A percentile compares a stretch with the other conserved stretches of the same genome.
phyloP scores from a whole-genome alignment of 35 echinoderm and acorn worm species.

The Heliocidaris tuberculata region DNA sequence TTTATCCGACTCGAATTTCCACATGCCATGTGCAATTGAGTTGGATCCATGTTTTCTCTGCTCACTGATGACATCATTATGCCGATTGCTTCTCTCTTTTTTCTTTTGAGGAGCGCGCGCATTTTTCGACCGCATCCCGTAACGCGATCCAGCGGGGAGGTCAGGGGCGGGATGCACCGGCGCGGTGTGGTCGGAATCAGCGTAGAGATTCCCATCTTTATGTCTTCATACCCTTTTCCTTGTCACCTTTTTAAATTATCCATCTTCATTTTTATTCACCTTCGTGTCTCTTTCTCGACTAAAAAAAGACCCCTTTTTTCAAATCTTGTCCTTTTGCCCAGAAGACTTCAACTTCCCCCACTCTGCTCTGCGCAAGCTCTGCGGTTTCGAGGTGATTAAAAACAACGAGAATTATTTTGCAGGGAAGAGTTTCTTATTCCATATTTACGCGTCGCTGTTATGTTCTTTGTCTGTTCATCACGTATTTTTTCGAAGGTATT shows the following conservation, averaged over 20 bases:
- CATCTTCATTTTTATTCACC: background rate
- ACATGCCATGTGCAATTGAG: conserved; percentile 23
- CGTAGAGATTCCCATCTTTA: background rate
- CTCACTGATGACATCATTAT: conserved; percentile 29
- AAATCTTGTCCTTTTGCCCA: background rate
- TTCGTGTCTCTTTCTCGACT: background rate
- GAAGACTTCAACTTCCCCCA: background rate
- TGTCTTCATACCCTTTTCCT: conserved; percentile 3
- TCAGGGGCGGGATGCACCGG: background rate
- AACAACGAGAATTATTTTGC: background rate
- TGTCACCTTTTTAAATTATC: background rate
- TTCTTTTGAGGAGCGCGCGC: background rate
- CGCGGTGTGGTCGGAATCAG: background rate
- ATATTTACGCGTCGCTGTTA: background rate
- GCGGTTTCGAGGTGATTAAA: background rate
- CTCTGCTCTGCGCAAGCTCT: background rate
- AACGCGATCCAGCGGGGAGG: background rate
- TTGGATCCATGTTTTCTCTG: background rate
- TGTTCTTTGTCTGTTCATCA: background rate
- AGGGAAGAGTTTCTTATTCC: background rate
- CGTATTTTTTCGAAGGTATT: background rate
- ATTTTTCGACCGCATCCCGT: background rate
- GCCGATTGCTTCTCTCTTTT: background rate
- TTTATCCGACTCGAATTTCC: conserved; percentile 22
- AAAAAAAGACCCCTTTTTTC: background rate